Evolutionary conservation across 2,113 vertebrate species (phyloP), one percentile per base, ranked within the genome.

Genomic region (Chaetodon auriga): DNA sequence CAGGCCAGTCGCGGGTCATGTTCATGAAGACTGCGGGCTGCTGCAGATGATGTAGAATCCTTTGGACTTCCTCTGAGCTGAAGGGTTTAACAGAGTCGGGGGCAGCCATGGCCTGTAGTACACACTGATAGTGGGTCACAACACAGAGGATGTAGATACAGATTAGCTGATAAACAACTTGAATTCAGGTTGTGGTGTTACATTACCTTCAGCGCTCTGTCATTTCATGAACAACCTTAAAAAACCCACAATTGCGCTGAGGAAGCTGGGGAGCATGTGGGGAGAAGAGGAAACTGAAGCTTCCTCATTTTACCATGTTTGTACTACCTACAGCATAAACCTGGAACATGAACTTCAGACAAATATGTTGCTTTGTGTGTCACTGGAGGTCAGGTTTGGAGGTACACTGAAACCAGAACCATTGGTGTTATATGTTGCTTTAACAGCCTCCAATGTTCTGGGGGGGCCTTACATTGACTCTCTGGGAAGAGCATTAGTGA

Each of bases 1-100:
- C 96, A 46, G 97, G 97, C 98, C 98, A 99, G 84, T 95, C 93
- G 0, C 69, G 86, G 70, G 82, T 96, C 98, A 99, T 99, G 89
- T 95, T 93, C 79, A 89, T 91, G 93, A 99, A 99, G 62, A 99
- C 87, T 4, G 96, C 96, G 2, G 98, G 98, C 46, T 95, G 95
- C 86, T 95, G 94, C 54, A 98, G 91, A 81, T 91, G 92, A 92
- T 94, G 93, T 84, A 99, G 77, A 72, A 97, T 95, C 89, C 92
- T 95, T 87, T 87, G 95, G 41, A 93, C 92, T 94, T 97, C 94
- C 73, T 95, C 94, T 48, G 98, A 95, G 15, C 92, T 94, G 90
- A 98, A 99, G 35, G 98, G 96, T 87, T 97, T 98, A 1, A 30
- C 14, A n/a, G 78, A 4, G 54, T 84, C 46, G 38, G 72, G 72